Percentiles rank a stretch among this genome's conserved stretches.
Evolutionary conservation across 2,888 invertebrate species (phyloP).

Genomic region (Oligia latruncula): DNA sequence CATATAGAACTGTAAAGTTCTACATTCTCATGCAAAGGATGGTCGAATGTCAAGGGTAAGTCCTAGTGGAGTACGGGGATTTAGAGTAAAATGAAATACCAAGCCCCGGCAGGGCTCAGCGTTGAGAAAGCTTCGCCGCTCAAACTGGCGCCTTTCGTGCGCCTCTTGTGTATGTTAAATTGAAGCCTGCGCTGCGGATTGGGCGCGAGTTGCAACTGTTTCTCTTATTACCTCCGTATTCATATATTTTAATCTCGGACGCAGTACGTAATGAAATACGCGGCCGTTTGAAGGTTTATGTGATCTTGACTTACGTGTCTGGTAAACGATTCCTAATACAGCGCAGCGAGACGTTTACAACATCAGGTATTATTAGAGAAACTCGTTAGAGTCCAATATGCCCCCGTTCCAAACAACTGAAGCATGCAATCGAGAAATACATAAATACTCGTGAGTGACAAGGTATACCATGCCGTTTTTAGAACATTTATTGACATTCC

Average conservation of each 20-base stretch:
- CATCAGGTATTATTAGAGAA: background rate
- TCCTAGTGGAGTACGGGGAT: slow-evolving; percentile 16
- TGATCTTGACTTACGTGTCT: slow-evolving; percentile 2
- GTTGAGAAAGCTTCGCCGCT: slow-evolving; percentile 18
- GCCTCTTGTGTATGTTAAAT: slow-evolving; percentile 21
- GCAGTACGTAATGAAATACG: slow-evolving; percentile 14
- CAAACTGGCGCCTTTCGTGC: slow-evolving; percentile 25
- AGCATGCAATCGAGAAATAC: background rate
- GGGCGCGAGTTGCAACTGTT: background rate
- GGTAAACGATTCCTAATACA: slow-evolving; percentile 10
- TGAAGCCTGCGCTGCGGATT: slow-evolving; percentile 6
- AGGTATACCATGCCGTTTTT: background rate
- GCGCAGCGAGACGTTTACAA: background rate
- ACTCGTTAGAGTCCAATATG: background rate
- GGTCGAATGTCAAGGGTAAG: slow-evolving; percentile 40
- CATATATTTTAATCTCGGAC: slow-evolving; percentile 17
- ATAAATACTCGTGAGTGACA: background rate
- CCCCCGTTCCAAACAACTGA: background rate
- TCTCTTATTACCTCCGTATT: slow-evolving; percentile 7
- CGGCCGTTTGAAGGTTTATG: slow-evolving; percentile 7
- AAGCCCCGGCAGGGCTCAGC: background rate
- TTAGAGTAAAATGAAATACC: slow-evolving; percentile 18
- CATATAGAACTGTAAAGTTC: slow-evolving; percentile 7
- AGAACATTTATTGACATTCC: background rate
- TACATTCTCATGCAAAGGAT: slow-evolving; percentile 17